Conservation (phyloP, 2,113 vertebrate species). For the Myotis lucifugus region DNA sequence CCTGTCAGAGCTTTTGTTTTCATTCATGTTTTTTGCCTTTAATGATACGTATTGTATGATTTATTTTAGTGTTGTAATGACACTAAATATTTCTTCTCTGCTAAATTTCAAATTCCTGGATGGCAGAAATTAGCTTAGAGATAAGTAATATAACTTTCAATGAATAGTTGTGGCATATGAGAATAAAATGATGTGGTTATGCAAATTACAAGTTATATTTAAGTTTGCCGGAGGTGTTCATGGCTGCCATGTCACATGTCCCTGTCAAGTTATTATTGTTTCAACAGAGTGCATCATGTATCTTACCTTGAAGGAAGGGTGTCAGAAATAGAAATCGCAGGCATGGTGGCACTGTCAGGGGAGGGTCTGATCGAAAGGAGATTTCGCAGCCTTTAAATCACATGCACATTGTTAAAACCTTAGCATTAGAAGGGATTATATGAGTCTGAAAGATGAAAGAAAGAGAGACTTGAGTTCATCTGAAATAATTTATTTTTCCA, state of each 20-base stretch:
- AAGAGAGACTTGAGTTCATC: neutral
- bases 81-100: neutral
- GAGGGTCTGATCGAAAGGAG: neutral
- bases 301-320: neutral
- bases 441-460: neutral
- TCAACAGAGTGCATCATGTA: neutral
- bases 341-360: neutral
- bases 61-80: neutral
- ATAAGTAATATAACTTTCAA: neutral
- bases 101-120: neutral
- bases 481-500: neutral
- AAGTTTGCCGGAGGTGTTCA: neutral
- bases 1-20: neutral
- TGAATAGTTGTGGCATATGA: neutral
- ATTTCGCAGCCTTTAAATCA: neutral
- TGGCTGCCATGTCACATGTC: neutral
- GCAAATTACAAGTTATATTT: neutral
- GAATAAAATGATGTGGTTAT: neutral
- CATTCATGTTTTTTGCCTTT: neutral
- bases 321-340: neutral
- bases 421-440: neutral
- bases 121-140: neutral
- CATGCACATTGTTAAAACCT: neutral
- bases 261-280: neutral
- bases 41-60: neutral